These are phyloP conservation scores for Sinodicranocentrus sp. DNA, from an alignment of 2,888 invertebrate species.

Conservation along the genomic window DNA sequence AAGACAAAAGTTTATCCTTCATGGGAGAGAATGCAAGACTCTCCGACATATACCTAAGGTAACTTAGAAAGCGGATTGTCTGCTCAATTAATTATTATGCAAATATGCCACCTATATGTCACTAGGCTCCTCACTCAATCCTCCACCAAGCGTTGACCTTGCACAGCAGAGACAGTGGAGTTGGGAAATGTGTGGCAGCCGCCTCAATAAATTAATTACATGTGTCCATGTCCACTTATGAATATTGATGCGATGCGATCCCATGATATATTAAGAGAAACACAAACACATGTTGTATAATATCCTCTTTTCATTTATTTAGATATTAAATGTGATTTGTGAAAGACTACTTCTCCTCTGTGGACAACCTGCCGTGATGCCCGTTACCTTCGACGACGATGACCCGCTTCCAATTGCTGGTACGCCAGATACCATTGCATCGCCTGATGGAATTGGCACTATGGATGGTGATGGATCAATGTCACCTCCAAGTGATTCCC, in stretches of 20 bases:
- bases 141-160: too few relatives aligned
- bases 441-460: slow-evolving; percentile 71
- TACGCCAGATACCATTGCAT: slow-evolving; percentile 71
- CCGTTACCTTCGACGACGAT: slow-evolving; percentile 76
- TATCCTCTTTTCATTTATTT: neutral
- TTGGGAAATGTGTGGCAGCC: too few relatives aligned
- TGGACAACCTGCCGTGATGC: slow-evolving; percentile 83
- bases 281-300: too few relatives aligned
- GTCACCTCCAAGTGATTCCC: slow-evolving; percentile 77
- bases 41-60: slow-evolving; percentile 90
- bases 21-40: slow-evolving; percentile 88
- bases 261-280: too few relatives aligned
- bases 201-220: too few relatives aligned
- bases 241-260: too few relatives aligned
- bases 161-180: too few relatives aligned
- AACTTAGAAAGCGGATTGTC: too few relatives aligned
- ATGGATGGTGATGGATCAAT: slow-evolving; percentile 78
- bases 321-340: slow-evolving; percentile 89
- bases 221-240: too few relatives aligned
- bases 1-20: slow-evolving; percentile 85
- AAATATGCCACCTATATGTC: neutral
- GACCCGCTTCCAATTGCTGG: slow-evolving; percentile 76
- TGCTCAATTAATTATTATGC: neutral
- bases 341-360: slow-evolving; percentile 87
- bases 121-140: neutral